These are phyloP conservation scores for Papilio polyxenes DNA, from an alignment of 1,140 invertebrate genomes.

Conservation along the genomic window DNA sequence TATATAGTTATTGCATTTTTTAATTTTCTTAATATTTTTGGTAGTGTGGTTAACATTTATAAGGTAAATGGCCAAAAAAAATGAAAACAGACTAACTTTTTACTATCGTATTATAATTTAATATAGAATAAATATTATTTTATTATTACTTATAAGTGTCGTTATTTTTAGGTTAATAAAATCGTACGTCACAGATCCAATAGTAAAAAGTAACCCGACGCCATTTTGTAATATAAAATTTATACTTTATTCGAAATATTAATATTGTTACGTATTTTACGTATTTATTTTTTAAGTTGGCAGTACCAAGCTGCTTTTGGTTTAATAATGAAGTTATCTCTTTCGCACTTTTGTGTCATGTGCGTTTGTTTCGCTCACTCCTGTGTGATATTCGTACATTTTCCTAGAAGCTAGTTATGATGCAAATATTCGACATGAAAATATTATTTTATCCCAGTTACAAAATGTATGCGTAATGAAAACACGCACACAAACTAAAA, in stretches of 20 bases:
- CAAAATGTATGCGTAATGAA: background rate
- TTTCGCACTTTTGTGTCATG: background rate
- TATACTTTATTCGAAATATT: background rate
- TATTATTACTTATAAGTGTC: background rate
- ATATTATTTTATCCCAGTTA: background rate
- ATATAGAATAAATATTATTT: background rate
- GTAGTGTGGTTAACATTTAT: too few species aligned
- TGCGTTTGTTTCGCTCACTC: background rate
- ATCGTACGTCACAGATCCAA: slow-evolving; percentile 10
- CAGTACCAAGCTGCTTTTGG: background rate
- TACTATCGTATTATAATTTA: background rate
- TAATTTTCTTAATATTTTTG: background rate
- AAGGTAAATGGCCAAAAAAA: too few species aligned
- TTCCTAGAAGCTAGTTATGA: background rate
- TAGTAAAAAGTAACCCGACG: background rate
- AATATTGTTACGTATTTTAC: background rate
- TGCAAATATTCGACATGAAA: background rate
- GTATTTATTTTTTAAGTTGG: background rate
- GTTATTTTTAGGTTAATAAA: slow-evolving; percentile 1
- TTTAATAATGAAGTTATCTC: background rate
- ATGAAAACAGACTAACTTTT: background rate
- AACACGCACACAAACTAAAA: slow-evolving; percentile 2
- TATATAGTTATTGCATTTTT: background rate
- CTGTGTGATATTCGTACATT: background rate
- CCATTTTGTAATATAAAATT: background rate